Percentiles rank a stretch among this genome's conserved stretches.
phyloP scores from a whole-genome alignment of 2,113 vertebrate species.

The Dipodomys spectabilis region DNA sequence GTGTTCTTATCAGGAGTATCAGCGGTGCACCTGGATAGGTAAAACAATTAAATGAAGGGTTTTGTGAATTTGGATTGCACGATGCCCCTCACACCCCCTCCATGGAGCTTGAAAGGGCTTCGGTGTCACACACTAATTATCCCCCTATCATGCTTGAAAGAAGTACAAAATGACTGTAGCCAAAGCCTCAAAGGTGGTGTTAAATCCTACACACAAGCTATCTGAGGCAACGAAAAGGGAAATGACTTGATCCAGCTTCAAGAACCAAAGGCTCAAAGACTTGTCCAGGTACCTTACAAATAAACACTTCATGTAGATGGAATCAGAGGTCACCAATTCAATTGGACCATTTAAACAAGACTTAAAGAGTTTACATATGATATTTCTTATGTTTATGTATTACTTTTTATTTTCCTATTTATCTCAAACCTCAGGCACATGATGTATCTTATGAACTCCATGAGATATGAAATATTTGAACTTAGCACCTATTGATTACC shows the following conservation, averaged over 20 bases:
- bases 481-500: too few relatives aligned
- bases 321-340: slow-evolving; percentile 33
- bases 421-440: too few relatives aligned
- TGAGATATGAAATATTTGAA: too few relatives aligned
- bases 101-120: slow-evolving; percentile 55
- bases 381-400: not conserved
- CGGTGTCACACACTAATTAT: slow-evolving; percentile 61
- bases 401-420: too few relatives aligned
- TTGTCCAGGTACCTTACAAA: slow-evolving; percentile 9
- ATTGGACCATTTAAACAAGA: not conserved
- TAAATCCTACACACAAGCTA: slow-evolving; percentile 41
- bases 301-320: not conserved
- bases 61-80: not conserved
- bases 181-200: not conserved
- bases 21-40: slow-evolving; percentile 4
- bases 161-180: slow-evolving; percentile 52
- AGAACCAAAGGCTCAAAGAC: slow-evolving; percentile 16
- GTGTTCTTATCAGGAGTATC: slow-evolving; percentile 41
- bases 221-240: slow-evolving; percentile 37
- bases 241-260: slow-evolving; percentile 51
- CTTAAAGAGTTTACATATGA: not conserved
- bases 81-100: not conserved
- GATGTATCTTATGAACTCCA: too few relatives aligned
- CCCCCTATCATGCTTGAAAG: slow-evolving; percentile 27
- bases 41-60: slow-evolving; percentile 68